Conservation (phyloP, 1,140 invertebrate genomes). For the Pseudachorutes palmiensis region DNA sequence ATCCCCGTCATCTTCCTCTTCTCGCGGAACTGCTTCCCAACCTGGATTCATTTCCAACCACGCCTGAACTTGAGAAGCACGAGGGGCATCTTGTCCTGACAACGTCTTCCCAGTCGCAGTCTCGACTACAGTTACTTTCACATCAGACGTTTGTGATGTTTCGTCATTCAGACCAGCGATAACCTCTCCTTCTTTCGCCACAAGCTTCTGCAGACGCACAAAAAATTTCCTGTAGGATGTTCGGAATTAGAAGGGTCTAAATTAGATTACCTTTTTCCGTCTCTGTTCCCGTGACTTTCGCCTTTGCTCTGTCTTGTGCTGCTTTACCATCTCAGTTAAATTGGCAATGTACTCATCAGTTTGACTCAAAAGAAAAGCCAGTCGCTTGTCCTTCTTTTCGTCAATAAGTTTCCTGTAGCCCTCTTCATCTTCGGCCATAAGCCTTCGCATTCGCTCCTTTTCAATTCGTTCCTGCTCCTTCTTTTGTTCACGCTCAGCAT, state of each 20-base stretch:
- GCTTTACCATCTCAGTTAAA: slow-evolving; percentile 53
- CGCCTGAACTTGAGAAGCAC: slow-evolving; percentile 51
- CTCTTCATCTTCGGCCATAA: slow-evolving; percentile 49
- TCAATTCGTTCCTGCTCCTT: slow-evolving; percentile 63
- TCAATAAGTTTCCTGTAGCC: slow-evolving; percentile 56
- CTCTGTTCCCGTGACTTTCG: slow-evolving; percentile 42
- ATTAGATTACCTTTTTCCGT: slow-evolving; percentile 40
- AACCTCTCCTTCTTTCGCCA: slow-evolving; percentile 24
- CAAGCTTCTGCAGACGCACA: slow-evolving; percentile 24
- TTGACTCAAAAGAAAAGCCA: slow-evolving; percentile 58
- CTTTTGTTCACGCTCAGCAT: slow-evolving; percentile 61
- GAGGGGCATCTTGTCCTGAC: slow-evolving; percentile 52
- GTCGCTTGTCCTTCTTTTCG: slow-evolving; percentile 63
- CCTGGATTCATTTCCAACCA: slow-evolving; percentile 44
- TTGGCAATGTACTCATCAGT: slow-evolving; percentile 63
- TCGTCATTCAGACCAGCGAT: slow-evolving; percentile 34
- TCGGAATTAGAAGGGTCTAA: too few species aligned
- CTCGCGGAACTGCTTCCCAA: slow-evolving; percentile 52
- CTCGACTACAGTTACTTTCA: slow-evolving; percentile 53
- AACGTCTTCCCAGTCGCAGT: slow-evolving; percentile 51
- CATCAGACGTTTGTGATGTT: slow-evolving; percentile 39
- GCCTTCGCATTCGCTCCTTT: slow-evolving; percentile 58
- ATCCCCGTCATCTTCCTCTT: slow-evolving; percentile 42
- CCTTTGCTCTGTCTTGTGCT: slow-evolving; percentile 47
- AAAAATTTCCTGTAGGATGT: too few species aligned